phyloP scores from a whole-genome alignment of 37 sponge, comb jelly and placozoan species.

The Eunapius fragilis region DNA sequence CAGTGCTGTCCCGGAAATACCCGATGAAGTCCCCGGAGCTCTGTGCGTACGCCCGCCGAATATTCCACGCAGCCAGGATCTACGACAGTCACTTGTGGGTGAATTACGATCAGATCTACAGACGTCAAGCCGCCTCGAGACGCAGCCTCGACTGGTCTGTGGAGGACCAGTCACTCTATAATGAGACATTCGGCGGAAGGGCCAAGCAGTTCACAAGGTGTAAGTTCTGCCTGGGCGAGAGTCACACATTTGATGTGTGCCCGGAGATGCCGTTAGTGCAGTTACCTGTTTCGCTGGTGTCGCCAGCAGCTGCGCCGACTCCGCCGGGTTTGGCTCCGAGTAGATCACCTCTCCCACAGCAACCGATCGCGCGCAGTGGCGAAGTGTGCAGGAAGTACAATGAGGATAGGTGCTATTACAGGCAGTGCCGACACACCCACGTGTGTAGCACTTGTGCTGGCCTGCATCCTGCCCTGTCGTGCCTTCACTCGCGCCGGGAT shows the following conservation, averaged over 20 bases:
- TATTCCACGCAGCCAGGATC: background rate
- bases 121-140: constrained; percentile 9
- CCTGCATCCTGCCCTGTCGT: background rate
- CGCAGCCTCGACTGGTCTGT: constrained; percentile 32
- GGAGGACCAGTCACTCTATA: constrained; percentile 31
- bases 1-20: constrained; percentile 21
- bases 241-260: background rate
- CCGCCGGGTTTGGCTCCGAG: background rate
- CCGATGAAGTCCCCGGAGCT: constrained; percentile 15
- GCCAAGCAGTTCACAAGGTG: constrained; percentile 10
- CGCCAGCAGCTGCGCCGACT: background rate
- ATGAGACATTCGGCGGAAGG: constrained; percentile 34
- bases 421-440: background rate
- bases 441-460: background rate
- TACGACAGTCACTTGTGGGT: constrained; percentile 20
- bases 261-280: background rate
- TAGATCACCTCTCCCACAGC: background rate
- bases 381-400: background rate
- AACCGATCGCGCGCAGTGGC: background rate
- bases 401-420: background rate
- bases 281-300: background rate
- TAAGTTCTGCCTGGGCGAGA: background rate
- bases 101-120: constrained; percentile 17
- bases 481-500: background rate
- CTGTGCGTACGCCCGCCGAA: constrained; percentile 10